These are phyloP conservation scores for Odontocerum albicorne DNA, from an alignment of 2,888 invertebrate genomes.

Conservation along the genomic window DNA sequence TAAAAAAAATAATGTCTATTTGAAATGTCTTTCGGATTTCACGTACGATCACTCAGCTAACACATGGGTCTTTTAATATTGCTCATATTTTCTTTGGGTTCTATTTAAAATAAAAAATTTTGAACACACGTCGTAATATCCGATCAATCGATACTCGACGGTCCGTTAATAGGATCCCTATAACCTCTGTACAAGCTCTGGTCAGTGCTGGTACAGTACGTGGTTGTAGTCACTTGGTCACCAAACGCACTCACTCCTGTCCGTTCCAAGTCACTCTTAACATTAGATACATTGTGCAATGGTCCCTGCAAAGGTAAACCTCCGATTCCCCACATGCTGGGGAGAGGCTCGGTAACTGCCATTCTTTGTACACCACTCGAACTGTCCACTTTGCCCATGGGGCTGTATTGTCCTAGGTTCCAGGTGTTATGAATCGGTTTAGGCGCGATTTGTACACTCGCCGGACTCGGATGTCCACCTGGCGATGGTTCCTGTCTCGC, in stretches of 20 bases:
- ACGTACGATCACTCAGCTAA: neutral
- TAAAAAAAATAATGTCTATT: constrained; percentile 20
- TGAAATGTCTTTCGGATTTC: constrained; percentile 1
- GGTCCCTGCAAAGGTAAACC: neutral
- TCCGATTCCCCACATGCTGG: constrained; percentile 28
- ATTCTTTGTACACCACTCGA: constrained; percentile 17
- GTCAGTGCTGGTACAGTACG: constrained; percentile 24
- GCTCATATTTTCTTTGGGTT: constrained; percentile 11
- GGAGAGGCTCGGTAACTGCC: constrained; percentile 12
- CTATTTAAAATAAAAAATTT: too few species aligned
- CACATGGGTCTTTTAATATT: constrained; percentile 7
- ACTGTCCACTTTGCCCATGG: constrained; percentile 31
- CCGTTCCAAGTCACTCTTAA: constrained; percentile 27
- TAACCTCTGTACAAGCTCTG: constrained; percentile 26
- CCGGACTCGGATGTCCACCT: constrained; percentile 21
- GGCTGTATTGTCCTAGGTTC: constrained; percentile 34
- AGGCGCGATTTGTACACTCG: constrained; percentile 13
- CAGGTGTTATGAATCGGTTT: constrained; percentile 19
- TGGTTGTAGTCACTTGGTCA: constrained; percentile 32
- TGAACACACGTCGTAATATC: neutral
- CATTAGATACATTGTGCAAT: constrained; percentile 1
- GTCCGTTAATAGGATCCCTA: constrained; percentile 30
- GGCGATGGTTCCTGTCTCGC: constrained; percentile 46
- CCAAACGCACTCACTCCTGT: constrained; percentile 15
- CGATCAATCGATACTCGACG: constrained; percentile 17